Conservation (phyloP, 2,113 vertebrate genomes). For the Cavia porcellus region DNA sequence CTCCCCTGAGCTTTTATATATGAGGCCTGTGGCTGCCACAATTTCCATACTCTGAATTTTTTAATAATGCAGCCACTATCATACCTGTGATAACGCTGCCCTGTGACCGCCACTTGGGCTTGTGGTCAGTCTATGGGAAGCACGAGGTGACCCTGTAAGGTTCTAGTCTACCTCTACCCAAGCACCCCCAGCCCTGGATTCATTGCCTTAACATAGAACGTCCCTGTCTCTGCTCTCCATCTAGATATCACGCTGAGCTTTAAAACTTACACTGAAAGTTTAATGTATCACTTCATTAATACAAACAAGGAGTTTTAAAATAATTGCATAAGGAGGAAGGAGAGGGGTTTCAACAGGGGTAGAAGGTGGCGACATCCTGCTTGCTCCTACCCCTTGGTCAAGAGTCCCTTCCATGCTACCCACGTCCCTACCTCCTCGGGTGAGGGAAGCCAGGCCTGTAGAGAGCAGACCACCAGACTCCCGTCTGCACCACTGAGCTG, state of each 20-base stretch:
- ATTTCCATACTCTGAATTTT: not conserved
- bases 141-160: fast-evolving
- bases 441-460: not conserved
- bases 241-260: not conserved
- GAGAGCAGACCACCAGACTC: not conserved
- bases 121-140: not conserved
- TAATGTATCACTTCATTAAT: not conserved
- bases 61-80: not conserved
- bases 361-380: not conserved
- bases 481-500: not conserved
- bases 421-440: not conserved
- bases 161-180: not conserved
- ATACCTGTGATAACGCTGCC: not conserved
- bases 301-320: not conserved
- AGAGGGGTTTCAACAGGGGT: not conserved
- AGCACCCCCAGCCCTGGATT: not conserved
- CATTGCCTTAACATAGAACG: not conserved
- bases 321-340: not conserved
- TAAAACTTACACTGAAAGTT: not conserved
- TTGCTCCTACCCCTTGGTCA: not conserved
- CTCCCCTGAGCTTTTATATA: not conserved
- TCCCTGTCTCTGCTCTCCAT: not conserved
- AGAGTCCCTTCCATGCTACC: not conserved
- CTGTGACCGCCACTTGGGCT: not conserved
- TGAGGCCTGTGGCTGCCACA: not conserved